phyloP scores from a whole-genome alignment of 2,797 vertebrate species.

The Lagodon rhomboides region DNA sequence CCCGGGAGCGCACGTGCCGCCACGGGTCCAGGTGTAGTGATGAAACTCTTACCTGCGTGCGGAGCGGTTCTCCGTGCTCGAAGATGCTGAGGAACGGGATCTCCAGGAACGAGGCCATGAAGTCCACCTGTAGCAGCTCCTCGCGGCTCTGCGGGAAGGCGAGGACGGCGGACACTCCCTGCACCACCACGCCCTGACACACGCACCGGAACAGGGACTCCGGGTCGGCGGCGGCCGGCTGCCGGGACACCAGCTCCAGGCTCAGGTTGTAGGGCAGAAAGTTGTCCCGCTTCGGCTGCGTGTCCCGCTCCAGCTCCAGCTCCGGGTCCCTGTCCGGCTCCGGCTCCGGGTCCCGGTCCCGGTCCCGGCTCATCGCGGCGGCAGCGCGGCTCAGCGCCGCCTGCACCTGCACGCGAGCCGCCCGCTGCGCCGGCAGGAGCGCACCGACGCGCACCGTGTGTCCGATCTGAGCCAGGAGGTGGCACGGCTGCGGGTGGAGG shows the following conservation, averaged over 20 bases:
- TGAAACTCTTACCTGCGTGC: slow-evolving; percentile 84
- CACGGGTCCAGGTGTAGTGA: slow-evolving; percentile 6
- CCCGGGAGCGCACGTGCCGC: slow-evolving; percentile 1
- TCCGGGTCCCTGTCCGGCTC: slow-evolving; percentile 45
- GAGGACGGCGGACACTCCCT: slow-evolving; percentile 89
- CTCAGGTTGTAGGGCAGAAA: slow-evolving; percentile 89
- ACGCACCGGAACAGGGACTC: slow-evolving; percentile 89
- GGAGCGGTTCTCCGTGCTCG: slow-evolving; percentile 86
- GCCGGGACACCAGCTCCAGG: slow-evolving; percentile 87
- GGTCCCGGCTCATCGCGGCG: slow-evolving; percentile 63
- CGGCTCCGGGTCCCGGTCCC: slow-evolving; percentile 42
- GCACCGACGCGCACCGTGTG: slow-evolving; percentile 89
- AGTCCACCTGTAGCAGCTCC: slow-evolving; percentile 92
- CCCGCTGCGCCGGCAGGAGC: slow-evolving; percentile 86
- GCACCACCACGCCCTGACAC: slow-evolving; percentile 88
- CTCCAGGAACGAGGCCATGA: slow-evolving; percentile 89
- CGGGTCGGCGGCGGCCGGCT: slow-evolving; percentile 86
- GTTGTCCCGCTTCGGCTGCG: slow-evolving; percentile 48
- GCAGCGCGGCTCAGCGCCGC: slow-evolving; percentile 84
- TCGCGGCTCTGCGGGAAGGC: slow-evolving; percentile 91
- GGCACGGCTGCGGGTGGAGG: slow-evolving; percentile 91
- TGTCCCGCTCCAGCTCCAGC: slow-evolving; percentile 37
- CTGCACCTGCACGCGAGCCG: slow-evolving; percentile 85
- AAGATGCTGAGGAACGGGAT: slow-evolving; percentile 92
- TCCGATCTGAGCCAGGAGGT: slow-evolving; percentile 83